Evolutionary conservation across 2,888 invertebrate genomes (phyloP).

Genomic region (Dendrolimus houi): DNA sequence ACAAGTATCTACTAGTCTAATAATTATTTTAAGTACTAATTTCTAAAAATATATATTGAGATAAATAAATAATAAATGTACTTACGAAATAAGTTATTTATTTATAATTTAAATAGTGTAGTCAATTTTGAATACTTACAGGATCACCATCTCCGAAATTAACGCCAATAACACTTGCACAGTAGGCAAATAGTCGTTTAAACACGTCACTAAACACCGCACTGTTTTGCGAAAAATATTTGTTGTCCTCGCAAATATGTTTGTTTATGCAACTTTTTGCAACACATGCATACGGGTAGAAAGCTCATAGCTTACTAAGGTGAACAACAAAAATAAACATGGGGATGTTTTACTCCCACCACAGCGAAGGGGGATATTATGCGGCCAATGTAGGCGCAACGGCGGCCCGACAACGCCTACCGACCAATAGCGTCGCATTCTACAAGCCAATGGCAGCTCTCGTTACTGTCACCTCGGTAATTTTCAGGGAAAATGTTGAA

Average conservation of each 20-base stretch:
- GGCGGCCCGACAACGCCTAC: slow-evolving; percentile 40
- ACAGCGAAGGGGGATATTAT: slow-evolving; percentile 25
- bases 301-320: slow-evolving; percentile 66
- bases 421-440: slow-evolving; percentile 38
- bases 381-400: slow-evolving; percentile 35
- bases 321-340: slow-evolving; percentile 69
- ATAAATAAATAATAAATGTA: no score
- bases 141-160: slow-evolving; percentile 66
- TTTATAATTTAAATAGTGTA: slow-evolving; percentile 1
- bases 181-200: slow-evolving; percentile 11
- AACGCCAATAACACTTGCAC: slow-evolving; percentile 36
- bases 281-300: slow-evolving; percentile 39
- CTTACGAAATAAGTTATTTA: neutral
- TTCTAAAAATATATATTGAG: no score
- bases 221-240: neutral
- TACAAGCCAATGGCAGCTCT: slow-evolving; percentile 40
- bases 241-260: neutral
- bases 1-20: no score
- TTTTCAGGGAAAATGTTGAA: slow-evolving; percentile 47
- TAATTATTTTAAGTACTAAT: no score
- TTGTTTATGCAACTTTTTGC: slow-evolving; percentile 9
- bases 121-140: slow-evolving; percentile 43
- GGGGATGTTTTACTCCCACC: slow-evolving; percentile 61
- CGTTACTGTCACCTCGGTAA: slow-evolving; percentile 23
- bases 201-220: neutral